Conservation (phyloP, 2,113 vertebrate species). For the Scytalopus superciliaris region DNA sequence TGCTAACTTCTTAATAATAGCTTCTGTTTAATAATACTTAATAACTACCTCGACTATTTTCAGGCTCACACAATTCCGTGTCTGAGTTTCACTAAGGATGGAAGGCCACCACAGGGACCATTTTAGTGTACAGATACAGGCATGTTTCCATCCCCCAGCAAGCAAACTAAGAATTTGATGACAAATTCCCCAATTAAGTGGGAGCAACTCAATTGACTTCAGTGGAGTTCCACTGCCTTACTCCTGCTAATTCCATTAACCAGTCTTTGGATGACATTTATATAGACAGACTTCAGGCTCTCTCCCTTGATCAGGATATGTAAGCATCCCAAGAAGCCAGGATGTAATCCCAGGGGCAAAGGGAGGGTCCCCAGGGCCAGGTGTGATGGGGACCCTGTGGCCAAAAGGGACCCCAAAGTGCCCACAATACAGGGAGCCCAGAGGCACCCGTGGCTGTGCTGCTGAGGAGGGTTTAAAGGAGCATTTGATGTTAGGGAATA, state of each 20-base stretch:
- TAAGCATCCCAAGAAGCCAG: background rate
- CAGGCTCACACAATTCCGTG: background rate
- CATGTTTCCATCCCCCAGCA: background rate
- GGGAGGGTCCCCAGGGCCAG: no score
- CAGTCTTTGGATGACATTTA: background rate
- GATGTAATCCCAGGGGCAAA: background rate
- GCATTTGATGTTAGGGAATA: background rate
- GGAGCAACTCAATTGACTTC: background rate
- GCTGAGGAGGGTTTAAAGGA: background rate
- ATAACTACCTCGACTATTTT: background rate
- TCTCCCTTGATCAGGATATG: background rate
- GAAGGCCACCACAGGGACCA: background rate
- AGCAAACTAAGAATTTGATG: background rate
- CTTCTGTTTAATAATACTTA: background rate
- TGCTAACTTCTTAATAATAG: background rate
- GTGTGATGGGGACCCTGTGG: background rate
- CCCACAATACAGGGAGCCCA: background rate
- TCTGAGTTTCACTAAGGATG: background rate
- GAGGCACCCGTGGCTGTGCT: background rate
- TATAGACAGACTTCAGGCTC: background rate
- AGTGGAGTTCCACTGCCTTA: background rate
- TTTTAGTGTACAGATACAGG: background rate
- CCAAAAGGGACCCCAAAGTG: background rate
- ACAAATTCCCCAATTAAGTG: background rate
- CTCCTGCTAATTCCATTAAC: slow-evolving; percentile 1